A percentile compares a stretch with the other conserved stretches of the same genome.
Conservation (phyloP, 2,797 vertebrate genomes). For the Danio albolineatus region DNA sequence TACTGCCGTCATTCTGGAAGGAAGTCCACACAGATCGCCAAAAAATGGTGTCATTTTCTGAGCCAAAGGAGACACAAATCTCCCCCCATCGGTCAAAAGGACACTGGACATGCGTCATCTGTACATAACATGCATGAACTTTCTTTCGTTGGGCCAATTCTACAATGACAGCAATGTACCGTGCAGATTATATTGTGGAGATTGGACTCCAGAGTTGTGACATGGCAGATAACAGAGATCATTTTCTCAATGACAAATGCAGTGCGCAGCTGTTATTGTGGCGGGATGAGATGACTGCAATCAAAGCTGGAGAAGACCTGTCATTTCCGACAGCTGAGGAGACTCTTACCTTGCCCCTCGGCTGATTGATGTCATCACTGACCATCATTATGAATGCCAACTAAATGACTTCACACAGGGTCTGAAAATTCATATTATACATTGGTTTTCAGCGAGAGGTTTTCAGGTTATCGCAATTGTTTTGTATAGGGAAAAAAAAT, state of each 20-base stretch:
- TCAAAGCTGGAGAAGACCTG: constrained; percentile 53
- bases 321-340: constrained; percentile 54
- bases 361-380: constrained; percentile 59
- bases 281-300: constrained; percentile 54
- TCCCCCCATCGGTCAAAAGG: constrained; percentile 27
- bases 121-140: neutral
- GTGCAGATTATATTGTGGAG: constrained; percentile 16
- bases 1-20: neutral
- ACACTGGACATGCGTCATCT: constrained; percentile 8
- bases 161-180: constrained; percentile 13
- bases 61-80: constrained; percentile 8
- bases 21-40: neutral
- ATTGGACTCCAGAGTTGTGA: constrained; percentile 24
- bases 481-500: neutral
- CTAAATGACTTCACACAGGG: constrained; percentile 45
- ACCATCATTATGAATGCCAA: constrained; percentile 42
- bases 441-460: neutral
- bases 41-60: constrained; percentile 32
- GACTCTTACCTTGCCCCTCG: constrained; percentile 46
- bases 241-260: constrained; percentile 31
- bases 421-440: constrained; percentile 10
- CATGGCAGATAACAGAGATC: constrained; percentile 4
- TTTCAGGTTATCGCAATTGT: neutral
- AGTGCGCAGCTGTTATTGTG: constrained; percentile 48
- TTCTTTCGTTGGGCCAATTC: neutral